A percentile compares a stretch with the other conserved stretches of the same genome.
Evolutionary conservation across 2,113 vertebrate genomes (phyloP).

Genomic region (Microtus oregoni): DNA sequence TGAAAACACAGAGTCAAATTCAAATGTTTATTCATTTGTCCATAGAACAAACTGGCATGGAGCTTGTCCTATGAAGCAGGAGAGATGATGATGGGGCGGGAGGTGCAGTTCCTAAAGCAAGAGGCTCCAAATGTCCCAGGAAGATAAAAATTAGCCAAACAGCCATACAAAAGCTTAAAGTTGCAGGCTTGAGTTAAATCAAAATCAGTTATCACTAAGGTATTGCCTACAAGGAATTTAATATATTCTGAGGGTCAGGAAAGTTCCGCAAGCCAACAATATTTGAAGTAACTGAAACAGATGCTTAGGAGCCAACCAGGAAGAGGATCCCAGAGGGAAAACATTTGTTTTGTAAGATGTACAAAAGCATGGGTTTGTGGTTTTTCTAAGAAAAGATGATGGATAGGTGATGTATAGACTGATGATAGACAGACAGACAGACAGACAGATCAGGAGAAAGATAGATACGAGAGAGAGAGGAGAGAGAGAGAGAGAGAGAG

Average conservation of each 20-base stretch:
- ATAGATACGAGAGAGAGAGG: too few relatives aligned
- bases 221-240: background rate
- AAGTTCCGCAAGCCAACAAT: background rate
- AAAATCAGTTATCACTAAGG: background rate
- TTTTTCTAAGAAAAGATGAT: background rate
- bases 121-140: background rate
- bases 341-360: background rate
- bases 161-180: background rate
- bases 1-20: constrained; percentile 14
- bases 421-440: too few relatives aligned
- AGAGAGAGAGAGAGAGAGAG: too few relatives aligned
- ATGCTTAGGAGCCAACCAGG: too few relatives aligned
- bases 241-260: background rate
- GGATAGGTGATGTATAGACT: too few relatives aligned
- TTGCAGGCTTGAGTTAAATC: background rate
- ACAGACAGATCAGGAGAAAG: background rate
- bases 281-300: background rate
- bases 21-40: background rate
- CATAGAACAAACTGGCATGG: background rate
- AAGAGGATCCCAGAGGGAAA: background rate
- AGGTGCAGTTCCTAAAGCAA: background rate
- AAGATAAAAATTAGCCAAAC: background rate
- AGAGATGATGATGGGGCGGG: background rate
- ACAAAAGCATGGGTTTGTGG: background rate
- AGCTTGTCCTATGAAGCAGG: background rate